Evolutionary conservation across 1,140 invertebrate species (phyloP).

Genomic region (Diachasmimorpha longicaudata): DNA sequence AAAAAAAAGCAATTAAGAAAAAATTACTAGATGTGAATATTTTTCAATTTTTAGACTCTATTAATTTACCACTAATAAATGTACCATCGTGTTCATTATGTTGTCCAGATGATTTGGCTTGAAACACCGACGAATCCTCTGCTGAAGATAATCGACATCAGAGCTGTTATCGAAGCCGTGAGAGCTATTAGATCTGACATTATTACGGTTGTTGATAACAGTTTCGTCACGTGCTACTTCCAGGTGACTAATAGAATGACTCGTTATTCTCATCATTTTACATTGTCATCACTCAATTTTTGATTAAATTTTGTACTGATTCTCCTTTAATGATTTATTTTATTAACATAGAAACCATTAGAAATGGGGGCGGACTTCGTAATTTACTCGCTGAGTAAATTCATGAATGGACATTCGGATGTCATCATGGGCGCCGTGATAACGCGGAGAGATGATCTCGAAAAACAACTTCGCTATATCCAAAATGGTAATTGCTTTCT

Average conservation of each 20-base stretch:
- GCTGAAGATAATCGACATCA: constrained; percentile 90
- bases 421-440: constrained; percentile 94
- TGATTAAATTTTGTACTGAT: too few relatives aligned
- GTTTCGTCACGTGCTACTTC: constrained; percentile 95
- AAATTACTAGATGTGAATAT: too few relatives aligned
- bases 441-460: constrained; percentile 76
- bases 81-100: too few relatives aligned
- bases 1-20: too few relatives aligned
- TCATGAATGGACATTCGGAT: constrained; percentile 98
- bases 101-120: constrained; percentile 92
- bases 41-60: too few relatives aligned
- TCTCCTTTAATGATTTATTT: constrained; percentile 25
- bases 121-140: constrained; percentile 98
- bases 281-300: too few relatives aligned
- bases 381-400: constrained; percentile 95
- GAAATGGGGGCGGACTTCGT: constrained; percentile 91
- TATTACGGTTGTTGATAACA: constrained; percentile 94
- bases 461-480: constrained; percentile 78
- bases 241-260: constrained; percentile 68
- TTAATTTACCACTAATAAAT: too few relatives aligned
- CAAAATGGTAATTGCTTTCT: constrained; percentile 81
- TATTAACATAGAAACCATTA: constrained; percentile 75
- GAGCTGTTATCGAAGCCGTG: constrained; percentile 71
- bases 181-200: constrained; percentile 70
- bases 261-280: too few relatives aligned